A percentile compares a stretch with the other conserved stretches of the same genome.
These are phyloP conservation scores for Epiblema foenella DNA, from an alignment of 2,888 invertebrate species.

Conservation along the genomic window DNA sequence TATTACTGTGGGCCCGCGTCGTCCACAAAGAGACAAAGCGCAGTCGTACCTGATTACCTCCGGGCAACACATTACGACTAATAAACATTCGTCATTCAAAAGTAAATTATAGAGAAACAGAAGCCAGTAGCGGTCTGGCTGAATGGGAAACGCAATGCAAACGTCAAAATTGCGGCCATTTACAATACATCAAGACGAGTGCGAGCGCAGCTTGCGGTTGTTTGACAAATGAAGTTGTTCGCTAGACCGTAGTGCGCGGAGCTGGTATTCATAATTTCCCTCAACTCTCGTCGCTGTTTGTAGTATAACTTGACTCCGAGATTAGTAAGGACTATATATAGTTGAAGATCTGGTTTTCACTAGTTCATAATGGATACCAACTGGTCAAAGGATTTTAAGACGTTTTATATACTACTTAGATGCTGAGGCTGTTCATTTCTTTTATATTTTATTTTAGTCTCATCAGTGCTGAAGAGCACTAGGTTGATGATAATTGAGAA, in stretches of 20 bases:
- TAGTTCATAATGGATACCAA: not conserved
- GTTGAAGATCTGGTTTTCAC: not conserved
- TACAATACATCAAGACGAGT: constrained; percentile 67
- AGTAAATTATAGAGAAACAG: constrained; percentile 67
- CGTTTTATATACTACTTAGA: no score
- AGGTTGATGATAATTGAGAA: no score
- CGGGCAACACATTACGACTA: constrained; percentile 50
- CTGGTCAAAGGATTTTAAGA: no score
- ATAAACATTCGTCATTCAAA: constrained; percentile 63
- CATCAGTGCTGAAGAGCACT: no score
- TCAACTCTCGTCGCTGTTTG: not conserved
- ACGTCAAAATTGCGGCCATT: constrained; percentile 75
- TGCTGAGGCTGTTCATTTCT: no score
- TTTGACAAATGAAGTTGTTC: constrained; percentile 79
- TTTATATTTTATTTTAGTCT: no score
- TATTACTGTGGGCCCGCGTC: no score
- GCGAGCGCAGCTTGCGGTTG: constrained; percentile 65
- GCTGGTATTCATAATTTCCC: constrained; percentile 37
- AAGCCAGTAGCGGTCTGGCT: constrained; percentile 62
- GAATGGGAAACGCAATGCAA: constrained; percentile 63
- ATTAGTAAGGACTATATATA: not conserved
- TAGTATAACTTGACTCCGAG: not conserved
- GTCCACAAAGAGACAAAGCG: constrained; percentile 20
- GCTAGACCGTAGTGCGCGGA: constrained; percentile 54
- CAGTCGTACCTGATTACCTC: constrained; percentile 35